Evolutionary conservation across 2,797 vertebrate genomes (phyloP).

Genomic region (Lophius americanus): DNA sequence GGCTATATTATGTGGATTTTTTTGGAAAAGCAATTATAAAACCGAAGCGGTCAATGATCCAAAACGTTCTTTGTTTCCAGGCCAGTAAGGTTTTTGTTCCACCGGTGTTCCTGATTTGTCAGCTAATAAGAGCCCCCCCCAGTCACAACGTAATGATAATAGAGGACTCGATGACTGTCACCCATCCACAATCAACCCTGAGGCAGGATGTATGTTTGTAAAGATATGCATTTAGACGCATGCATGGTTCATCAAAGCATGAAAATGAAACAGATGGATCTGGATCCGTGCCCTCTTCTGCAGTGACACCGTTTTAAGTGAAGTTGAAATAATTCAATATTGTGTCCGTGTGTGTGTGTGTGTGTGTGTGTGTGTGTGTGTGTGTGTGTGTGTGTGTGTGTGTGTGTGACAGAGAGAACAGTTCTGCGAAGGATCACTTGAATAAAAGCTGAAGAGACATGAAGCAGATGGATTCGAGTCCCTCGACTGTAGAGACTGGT

Average conservation of each 20-base stretch:
- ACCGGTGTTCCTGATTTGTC: no score
- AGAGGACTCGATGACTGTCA: no score
- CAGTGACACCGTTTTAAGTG: slow-evolving; percentile 42
- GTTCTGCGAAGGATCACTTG: slow-evolving; percentile 58
- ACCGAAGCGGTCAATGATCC: no score
- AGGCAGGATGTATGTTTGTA: background rate
- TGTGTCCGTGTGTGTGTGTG: slow-evolving; percentile 24
- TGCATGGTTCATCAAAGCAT: slow-evolving; percentile 41
- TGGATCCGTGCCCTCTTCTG: slow-evolving; percentile 40
- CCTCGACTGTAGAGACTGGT: slow-evolving; percentile 47
- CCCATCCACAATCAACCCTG: no score
- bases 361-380: slow-evolving; percentile 12
- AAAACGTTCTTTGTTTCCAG: no score
- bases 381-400: slow-evolving; percentile 24
- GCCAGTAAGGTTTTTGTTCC: no score
- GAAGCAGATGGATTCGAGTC: slow-evolving; percentile 61
- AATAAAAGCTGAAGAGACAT: slow-evolving; percentile 65
- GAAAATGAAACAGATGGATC: slow-evolving; percentile 58
- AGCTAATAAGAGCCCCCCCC: no score
- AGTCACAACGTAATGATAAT: no score
- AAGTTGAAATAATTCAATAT: slow-evolving; percentile 50
- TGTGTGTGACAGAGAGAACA: slow-evolving; percentile 35
- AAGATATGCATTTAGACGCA: slow-evolving; percentile 12
- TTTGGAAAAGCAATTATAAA: no score
- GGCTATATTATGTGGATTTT: no score